Evolutionary conservation across 2,888 invertebrate species (phyloP), one percentile per base, ranked within the genome.

Genomic region (Acrocera orbiculus): DNA sequence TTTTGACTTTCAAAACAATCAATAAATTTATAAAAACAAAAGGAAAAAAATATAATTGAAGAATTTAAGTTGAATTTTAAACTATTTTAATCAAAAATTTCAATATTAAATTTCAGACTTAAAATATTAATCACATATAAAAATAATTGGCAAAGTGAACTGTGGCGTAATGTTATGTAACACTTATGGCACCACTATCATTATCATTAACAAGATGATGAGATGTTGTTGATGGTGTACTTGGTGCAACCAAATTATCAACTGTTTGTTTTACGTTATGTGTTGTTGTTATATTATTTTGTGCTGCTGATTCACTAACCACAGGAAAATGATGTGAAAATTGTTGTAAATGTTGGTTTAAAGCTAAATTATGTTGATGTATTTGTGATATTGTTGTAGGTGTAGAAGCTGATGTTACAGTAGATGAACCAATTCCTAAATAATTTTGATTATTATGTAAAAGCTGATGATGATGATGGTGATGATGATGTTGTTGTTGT

Each of bases 171-270:
- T 45, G 56, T 52, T 57, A 58, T 47, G 58, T 59, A 38, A 59
- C 59, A 42, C 53, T 57, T 23, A 56, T 58, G 30, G 55, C 58
- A 40, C 54, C 54, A 35, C 50, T 52, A 42, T 59, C 58, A 5
- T 46, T 39, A 33, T 38, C 35, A 26, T 39, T 42, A 23, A 37
- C 34, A 14, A 34, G 37, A 19, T 41, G 39, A 39, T 42, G 42
- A 16, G 29, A 28, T 31, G 28, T 19, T 17, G 40, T 27, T 41
- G 41, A 27, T 30, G 36, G 22, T 24, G 40, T 23, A 9, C 23
- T 23, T n/a, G 10, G 8, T 22, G 5, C 5, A 5, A 23, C 23
- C n/a, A 11, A 11, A 11, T 11, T 23, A 23, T 23, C 11, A 23
- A 5, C 9, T 11, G 4, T 23, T 4, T 23, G 5, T 9, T 30